Percentiles rank a stretch among this genome's conserved stretches.
Conservation (phyloP, 2,888 invertebrate genomes). For the Tetanocera ferruginea region DNA sequence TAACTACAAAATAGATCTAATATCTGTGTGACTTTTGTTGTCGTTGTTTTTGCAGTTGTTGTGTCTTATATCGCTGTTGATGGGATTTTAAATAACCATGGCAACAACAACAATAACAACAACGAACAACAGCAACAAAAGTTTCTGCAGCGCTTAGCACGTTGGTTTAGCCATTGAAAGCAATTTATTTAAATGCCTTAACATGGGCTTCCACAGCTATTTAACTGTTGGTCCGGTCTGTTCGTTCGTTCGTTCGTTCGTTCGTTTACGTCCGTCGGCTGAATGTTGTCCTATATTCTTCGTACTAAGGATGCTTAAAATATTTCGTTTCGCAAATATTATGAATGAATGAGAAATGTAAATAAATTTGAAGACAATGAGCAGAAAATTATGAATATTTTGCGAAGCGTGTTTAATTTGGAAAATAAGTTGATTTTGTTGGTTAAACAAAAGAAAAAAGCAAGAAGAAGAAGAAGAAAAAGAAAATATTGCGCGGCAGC, state of each 20-base stretch:
- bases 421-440: not conserved
- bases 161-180: constrained; percentile 22
- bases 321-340: not conserved
- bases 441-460: not conserved
- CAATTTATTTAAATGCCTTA: constrained; percentile 22
- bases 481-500: not conserved
- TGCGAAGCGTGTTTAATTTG: constrained; percentile 5
- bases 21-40: constrained; percentile 1
- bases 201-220: not conserved
- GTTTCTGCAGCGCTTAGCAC: not conserved
- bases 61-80: constrained; percentile 21
- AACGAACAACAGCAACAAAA: not conserved
- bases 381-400: constrained; percentile 15
- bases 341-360: constrained; percentile 20
- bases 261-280: not conserved
- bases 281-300: not conserved
- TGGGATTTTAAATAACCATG: constrained; percentile 32
- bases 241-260: not conserved
- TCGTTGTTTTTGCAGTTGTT: constrained; percentile 34
- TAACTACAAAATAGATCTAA: not conserved
- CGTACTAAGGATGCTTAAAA: not conserved
- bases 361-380: constrained; percentile 32
- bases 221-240: not conserved
- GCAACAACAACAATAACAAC: not conserved
- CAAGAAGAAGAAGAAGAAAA: not conserved